Conservation (phyloP, 92 coral and sea anemone species). For the Parazoanthus swiftii region DNA sequence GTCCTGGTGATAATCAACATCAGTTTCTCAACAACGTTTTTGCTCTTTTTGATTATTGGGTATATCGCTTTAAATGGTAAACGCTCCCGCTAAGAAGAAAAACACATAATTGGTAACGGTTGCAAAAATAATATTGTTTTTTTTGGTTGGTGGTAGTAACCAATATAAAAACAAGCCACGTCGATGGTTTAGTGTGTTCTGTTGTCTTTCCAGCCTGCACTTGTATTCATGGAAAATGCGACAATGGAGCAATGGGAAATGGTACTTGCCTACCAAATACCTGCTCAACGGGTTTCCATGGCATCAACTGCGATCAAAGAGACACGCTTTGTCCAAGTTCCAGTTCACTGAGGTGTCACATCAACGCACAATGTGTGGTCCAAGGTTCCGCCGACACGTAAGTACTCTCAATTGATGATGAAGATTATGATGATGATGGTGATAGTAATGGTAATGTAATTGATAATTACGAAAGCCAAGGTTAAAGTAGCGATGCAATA, state of each 20-base stretch:
- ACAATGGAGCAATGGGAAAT: conserved; percentile 72
- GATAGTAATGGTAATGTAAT: neutral
- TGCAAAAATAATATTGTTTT: too few species aligned
- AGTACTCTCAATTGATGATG: neutral
- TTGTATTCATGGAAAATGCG: conserved; percentile 84
- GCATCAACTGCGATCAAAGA: conserved; percentile 70
- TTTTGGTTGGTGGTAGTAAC: too few species aligned
- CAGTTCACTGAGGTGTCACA: conserved; percentile 64
- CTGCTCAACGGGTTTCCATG: conserved; percentile 83
- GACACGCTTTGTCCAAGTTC: conserved; percentile 56
- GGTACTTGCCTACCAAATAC: conserved; percentile 81
- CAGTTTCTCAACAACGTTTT: too few species aligned
- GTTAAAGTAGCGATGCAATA: neutral
- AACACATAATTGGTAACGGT: too few species aligned
- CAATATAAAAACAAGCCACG: too few species aligned
- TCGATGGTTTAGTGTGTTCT: neutral
- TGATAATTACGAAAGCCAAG: neutral
- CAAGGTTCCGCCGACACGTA: conserved; percentile 60
- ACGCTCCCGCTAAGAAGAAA: too few species aligned
- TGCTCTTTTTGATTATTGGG: too few species aligned
- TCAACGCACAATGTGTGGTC: conserved; percentile 60
- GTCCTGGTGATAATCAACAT: too few species aligned
- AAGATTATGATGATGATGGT: neutral
- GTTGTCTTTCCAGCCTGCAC: conserved; percentile 67
- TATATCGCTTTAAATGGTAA: too few species aligned